phyloP scores from a whole-genome alignment of 2,888 invertebrate genomes.

The Limulus polyphemus region DNA sequence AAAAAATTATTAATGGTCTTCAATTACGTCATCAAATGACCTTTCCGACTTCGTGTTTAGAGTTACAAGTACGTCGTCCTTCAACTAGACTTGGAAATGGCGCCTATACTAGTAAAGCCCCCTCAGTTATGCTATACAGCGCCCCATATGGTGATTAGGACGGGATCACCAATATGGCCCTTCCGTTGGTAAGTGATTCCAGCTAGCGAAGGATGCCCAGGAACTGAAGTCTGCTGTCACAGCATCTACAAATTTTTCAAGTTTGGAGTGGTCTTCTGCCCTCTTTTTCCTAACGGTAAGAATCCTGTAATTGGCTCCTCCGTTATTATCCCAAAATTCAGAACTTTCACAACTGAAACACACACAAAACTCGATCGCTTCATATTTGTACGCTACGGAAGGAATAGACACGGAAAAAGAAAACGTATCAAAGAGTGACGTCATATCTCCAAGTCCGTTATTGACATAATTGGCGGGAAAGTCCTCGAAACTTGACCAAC shows the following conservation, averaged over 20 bases:
- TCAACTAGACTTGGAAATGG: no score
- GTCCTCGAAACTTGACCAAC: constrained; percentile 71
- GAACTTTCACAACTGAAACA: constrained; percentile 56
- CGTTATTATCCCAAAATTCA: constrained; percentile 85
- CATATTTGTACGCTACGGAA: constrained; percentile 28
- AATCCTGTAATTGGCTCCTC: constrained; percentile 51
- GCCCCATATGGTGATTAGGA: no score
- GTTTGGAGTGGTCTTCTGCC: not conserved
- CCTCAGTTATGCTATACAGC: no score
- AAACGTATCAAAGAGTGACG: constrained; percentile 71
- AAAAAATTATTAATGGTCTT: no score
- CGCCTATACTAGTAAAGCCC: no score
- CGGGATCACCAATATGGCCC: constrained; percentile 45
- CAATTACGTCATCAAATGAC: no score
- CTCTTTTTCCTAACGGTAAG: constrained; percentile 7
- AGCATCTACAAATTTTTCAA: constrained; percentile 35
- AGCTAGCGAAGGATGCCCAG: constrained; percentile 47
- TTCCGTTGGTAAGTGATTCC: constrained; percentile 45
- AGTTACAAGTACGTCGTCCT: no score
- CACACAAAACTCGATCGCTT: constrained; percentile 68
- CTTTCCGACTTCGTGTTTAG: no score
- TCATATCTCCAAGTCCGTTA: constrained; percentile 37
- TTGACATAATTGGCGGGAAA: constrained; percentile 56
- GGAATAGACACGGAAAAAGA: constrained; percentile 65
- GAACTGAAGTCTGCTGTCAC: constrained; percentile 39